Conservation (phyloP, 2,888 invertebrate species). For the Microctonus hyperodae region DNA sequence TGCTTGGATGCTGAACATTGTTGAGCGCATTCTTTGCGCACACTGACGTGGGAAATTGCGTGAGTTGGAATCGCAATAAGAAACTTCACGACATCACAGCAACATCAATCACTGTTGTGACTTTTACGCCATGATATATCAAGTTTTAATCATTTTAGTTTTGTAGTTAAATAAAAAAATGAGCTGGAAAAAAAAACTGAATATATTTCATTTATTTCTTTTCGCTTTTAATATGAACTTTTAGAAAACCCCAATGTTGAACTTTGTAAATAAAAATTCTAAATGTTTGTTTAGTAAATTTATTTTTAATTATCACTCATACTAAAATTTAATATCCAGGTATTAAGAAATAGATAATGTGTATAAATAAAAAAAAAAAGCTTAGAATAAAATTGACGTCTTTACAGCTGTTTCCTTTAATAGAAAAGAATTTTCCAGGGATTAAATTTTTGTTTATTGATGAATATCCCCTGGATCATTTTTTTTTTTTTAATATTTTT, state of each 20-base stretch:
- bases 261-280: too few species aligned
- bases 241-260: too few species aligned
- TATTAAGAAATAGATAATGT: too few species aligned
- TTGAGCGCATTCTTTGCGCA: slow-evolving; percentile 14
- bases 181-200: too few species aligned
- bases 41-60: slow-evolving; percentile 17
- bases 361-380: neutral
- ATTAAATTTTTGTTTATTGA: neutral
- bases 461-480: neutral
- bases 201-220: too few species aligned
- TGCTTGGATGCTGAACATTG: slow-evolving; percentile 14
- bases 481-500: neutral
- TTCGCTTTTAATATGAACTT: too few species aligned
- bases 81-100: neutral
- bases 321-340: too few species aligned
- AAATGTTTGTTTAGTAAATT: too few species aligned
- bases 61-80: slow-evolving; percentile 13
- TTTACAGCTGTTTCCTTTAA: neutral
- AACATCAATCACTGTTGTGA: slow-evolving; percentile 18
- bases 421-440: neutral
- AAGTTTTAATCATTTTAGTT: neutral
- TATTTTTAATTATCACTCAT: too few species aligned
- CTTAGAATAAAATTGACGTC: neutral
- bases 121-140: neutral
- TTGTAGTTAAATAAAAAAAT: neutral